Evolutionary conservation across 2,113 vertebrate species (phyloP), one percentile per base, ranked within the genome.

Genomic region (Zosterops lateralis): DNA sequence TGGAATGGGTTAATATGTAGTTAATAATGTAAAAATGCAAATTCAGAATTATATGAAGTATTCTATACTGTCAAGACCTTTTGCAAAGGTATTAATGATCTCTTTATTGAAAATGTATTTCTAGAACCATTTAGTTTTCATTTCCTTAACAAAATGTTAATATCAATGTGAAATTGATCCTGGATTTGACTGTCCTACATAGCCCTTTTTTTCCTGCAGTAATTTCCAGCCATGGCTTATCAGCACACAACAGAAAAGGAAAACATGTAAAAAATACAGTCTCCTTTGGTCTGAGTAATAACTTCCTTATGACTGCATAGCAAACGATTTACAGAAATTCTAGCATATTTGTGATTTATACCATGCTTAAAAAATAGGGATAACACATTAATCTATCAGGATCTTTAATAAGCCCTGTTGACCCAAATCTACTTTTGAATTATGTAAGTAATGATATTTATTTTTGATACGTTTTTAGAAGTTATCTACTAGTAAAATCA

Each of bases 361-460:
- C 4, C 7, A 54, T 34, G 8, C 12, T 31, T 83, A 48, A 8
- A 44, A 50, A 89, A 50, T 17, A 75, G 4, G 8, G 19, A n/a
- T 40, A 81, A 34, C 32, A 51, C 1, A 22, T 73, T 73, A 45
- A 70, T 61, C 24, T 65, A 53, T 40, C 13, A 25, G 28, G 24
- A 56, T 85, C n/a, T 57, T 65, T 51, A 68, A 40, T 36, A 67
- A 79, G 1, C 2, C 14, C 14, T 0, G 1, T 81, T 65, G 31
- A 56, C 28, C 5, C 17, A 67, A 67, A 58, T 62, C 84, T 83
- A 60, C 6, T 58, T n/a, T 44, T 58, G 10, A 71, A 72, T 56
- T 19, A 18, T n/a, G 2, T 50, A 67, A 4, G 1, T 12, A 67
- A 51, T 0, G 0, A 32, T 26, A 11, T 36, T 70, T 51, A 11